These are phyloP conservation scores for cattle (Bos taurus) DNA, from an alignment of 2,113 vertebrate genomes.

Conservation along the genomic window ARS-UCD2.0 NC_037335.1:64863001-64863500, in stretches of 20 bases:
- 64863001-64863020: background rate
- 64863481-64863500: conserved; percentile 32
- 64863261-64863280: conserved; percentile 30
- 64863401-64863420: background rate
- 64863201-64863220: conserved; percentile 15
- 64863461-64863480: background rate
- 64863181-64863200: background rate
- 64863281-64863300: conserved; percentile 42
- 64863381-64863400: background rate
- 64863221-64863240: conserved; percentile 7
- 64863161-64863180: background rate
- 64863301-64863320: background rate
- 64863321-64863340: background rate
- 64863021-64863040: conserved; percentile 19
- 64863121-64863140: conserved; percentile 8
- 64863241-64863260: conserved; percentile 28
- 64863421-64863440: background rate
- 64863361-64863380: background rate
- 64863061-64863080: background rate
- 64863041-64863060: background rate
- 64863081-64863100: conserved; percentile 4
- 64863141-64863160: background rate
- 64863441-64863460: background rate
- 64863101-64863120: background rate
- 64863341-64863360: conserved; percentile 8